Evolutionary conservation across 2,888 invertebrate species (phyloP).

Genomic region (Nemotelus pantherinus): DNA sequence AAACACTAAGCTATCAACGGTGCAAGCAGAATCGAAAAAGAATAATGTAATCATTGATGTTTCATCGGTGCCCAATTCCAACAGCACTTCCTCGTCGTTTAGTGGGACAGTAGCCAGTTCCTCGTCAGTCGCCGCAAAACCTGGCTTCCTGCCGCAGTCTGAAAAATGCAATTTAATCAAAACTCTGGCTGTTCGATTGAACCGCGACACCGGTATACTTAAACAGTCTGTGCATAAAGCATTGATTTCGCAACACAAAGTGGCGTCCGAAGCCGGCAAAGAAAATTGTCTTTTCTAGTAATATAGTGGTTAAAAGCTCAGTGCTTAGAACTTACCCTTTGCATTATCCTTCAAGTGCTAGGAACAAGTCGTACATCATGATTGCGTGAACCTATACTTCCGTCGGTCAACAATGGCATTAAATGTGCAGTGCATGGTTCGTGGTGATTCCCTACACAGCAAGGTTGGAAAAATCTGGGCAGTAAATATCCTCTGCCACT

Average conservation of each 20-base stretch:
- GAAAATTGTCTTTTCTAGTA: too few species aligned
- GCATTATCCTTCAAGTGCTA: too few species aligned
- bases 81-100: slow-evolving; percentile 1
- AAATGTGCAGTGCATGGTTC: too few species aligned
- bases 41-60: neutral
- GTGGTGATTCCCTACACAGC: too few species aligned
- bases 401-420: too few species aligned
- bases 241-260: slow-evolving; percentile 57
- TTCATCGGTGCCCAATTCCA: slow-evolving; percentile 27
- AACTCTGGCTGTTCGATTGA: slow-evolving; percentile 59
- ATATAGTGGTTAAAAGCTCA: too few species aligned
- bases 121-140: slow-evolving; percentile 35
- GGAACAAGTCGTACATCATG: too few species aligned
- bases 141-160: slow-evolving; percentile 44
- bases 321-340: too few species aligned
- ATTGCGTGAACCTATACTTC: too few species aligned
- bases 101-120: slow-evolving; percentile 42
- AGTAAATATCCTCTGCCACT: too few species aligned
- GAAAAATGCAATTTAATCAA: slow-evolving; percentile 44
- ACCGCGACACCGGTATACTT: slow-evolving; percentile 60
- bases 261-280: slow-evolving; percentile 8
- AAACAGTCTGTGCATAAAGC: slow-evolving; percentile 63
- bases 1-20: slow-evolving; percentile 42
- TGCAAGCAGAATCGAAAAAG: neutral
- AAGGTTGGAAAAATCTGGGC: too few species aligned